Evolutionary conservation across 2,113 vertebrate species (phyloP).

Genomic region (Odontophorus gujanensis): DNA sequence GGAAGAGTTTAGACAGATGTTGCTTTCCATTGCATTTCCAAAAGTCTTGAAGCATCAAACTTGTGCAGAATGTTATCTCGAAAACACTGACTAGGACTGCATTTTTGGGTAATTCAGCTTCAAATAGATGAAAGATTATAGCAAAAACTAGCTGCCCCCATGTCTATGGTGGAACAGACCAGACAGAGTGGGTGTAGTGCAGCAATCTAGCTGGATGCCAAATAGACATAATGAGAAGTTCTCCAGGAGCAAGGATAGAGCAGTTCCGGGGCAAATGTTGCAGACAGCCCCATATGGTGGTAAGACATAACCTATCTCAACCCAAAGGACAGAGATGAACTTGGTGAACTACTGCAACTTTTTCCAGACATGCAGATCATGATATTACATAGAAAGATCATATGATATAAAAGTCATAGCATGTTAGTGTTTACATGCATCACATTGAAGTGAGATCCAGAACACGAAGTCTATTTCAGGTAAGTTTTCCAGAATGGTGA

Average conservation of each 20-base stretch:
- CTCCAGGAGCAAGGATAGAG: accelerated
- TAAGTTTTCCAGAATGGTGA: not conserved
- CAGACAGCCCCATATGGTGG: accelerated
- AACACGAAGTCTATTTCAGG: not conserved
- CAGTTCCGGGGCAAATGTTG: not conserved
- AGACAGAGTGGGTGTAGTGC: not conserved
- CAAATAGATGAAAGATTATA: not conserved
- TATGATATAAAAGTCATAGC: not conserved
- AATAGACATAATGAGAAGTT: accelerated
- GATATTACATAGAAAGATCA: not conserved
- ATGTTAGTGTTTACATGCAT: not conserved
- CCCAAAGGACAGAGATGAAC: not conserved
- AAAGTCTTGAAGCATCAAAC: not conserved
- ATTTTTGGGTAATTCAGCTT: not conserved
- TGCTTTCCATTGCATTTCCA: not conserved
- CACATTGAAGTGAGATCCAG: not conserved
- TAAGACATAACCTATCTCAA: not conserved
- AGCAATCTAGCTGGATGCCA: not conserved
- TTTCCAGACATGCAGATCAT: not conserved
- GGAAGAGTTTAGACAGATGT: conserved; percentile 35
- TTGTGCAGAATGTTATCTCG: not conserved
- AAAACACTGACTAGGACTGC: not conserved
- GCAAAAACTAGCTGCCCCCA: not conserved
- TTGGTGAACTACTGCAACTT: not conserved
- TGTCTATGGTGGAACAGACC: not conserved